Evolutionary conservation across 1,140 invertebrate genomes (phyloP), one percentile per base, ranked within the genome.

Genomic region (Cephus cinctus): DNA sequence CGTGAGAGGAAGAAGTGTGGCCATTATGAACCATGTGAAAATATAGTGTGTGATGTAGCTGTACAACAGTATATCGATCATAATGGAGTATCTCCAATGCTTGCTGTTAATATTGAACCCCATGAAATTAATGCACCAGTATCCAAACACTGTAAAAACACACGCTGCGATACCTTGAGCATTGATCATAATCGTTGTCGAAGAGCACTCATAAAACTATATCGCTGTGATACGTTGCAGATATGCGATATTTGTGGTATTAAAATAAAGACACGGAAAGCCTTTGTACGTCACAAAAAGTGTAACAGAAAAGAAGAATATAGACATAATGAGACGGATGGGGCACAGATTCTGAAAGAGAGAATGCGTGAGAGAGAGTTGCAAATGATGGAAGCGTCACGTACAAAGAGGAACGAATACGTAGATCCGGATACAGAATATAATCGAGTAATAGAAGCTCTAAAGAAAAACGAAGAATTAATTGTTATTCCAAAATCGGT

Each of bases 181-280:
- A 72, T 75, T 16, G 73, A 76, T 22, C 71, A 76, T 46, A 46
- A 74, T 54, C 50, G 61, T 25, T 74, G 74, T 52, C 63, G 69
- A n/a, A 58, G 62, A 22, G 65, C 60, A 4, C n/a, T 47, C 3
- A 49, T 75, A 18, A 34, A 52, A 30, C 46, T 75, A 4, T 25
- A 74, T 19, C 61, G 54, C 2, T 70, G 56, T 19, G 67, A 75
- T 39, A 52, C 44, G 21, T 45, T 45, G 2, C 57, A 46, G 3
- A 39, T 23, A 4, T 76, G 74, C 22, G 74, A 76, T 35, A 69
- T 73, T 38, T 76, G 74, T 44, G 63, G 61, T 2, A 46, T 58
- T 2, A 25, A 36, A 3, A 23, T 75, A 5, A 62, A 69, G 44
- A 63, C 58, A 16, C 48, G 55, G 5, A 70, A 64, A 44, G 61